Conservation (phyloP, 2,113 vertebrate species). For the Saimiri boliviensis region DNA sequence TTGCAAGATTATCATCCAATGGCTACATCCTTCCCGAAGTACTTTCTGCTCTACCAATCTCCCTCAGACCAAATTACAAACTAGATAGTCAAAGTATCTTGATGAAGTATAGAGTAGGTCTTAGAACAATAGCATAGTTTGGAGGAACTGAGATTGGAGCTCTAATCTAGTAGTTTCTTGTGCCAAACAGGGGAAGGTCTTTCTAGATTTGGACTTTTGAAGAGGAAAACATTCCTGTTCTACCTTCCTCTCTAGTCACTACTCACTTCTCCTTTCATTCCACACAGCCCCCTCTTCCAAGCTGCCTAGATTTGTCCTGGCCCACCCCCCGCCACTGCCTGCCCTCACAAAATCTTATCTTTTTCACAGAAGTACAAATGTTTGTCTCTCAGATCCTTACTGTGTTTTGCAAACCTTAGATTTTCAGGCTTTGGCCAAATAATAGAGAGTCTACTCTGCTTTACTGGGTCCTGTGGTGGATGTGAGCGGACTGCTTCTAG, state of each 20-base stretch:
- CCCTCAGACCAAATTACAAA: not conserved
- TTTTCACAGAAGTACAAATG: not conserved
- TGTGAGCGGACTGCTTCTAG: not conserved
- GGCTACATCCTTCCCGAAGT: not conserved
- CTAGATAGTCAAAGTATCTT: not conserved
- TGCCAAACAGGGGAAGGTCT: not conserved
- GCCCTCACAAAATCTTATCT: not conserved
- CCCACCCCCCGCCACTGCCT: no score
- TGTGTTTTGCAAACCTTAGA: not conserved
- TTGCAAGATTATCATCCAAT: not conserved
- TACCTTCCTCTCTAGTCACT: not conserved
- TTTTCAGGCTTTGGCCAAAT: not conserved
- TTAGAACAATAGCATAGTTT: not conserved
- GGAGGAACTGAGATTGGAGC: not conserved
- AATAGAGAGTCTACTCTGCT: not conserved
- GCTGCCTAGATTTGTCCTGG: not conserved
- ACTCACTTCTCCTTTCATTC: not conserved
- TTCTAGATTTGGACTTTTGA: not conserved
- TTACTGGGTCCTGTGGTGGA: not conserved
- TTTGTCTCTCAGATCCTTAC: not conserved
- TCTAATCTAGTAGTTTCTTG: not conserved
- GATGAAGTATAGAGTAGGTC: not conserved
- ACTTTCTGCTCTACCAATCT: not conserved
- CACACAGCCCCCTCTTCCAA: not conserved
- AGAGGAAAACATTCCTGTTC: not conserved